A percentile compares a stretch with the other conserved stretches of the same genome.
These are phyloP conservation scores for Arge pagana DNA, from an alignment of 2,888 invertebrate genomes.

Conservation along the genomic window DNA sequence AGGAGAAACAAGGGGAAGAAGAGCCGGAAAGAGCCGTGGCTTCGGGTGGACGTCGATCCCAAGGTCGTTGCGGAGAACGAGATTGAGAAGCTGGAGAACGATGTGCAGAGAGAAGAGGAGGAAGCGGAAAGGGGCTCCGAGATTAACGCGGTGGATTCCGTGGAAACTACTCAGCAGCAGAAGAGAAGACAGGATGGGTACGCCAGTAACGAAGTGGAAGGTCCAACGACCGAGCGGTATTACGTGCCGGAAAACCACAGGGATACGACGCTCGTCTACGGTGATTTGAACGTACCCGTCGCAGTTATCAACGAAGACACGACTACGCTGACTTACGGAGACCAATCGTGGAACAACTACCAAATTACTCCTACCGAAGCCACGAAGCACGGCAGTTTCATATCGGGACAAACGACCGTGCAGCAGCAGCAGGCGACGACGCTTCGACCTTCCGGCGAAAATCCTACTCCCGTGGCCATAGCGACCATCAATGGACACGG, in stretches of 20 bases:
- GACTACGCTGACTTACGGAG: constrained; percentile 36
- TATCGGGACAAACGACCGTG: constrained; percentile 21
- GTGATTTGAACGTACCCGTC: neutral
- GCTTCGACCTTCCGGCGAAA: neutral
- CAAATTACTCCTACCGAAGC: constrained; percentile 24
- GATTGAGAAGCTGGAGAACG: constrained; percentile 40
- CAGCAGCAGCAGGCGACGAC: constrained; percentile 28
- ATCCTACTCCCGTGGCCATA: constrained; percentile 26
- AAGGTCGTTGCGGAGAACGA: constrained; percentile 39
- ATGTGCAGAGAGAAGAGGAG: constrained; percentile 39
- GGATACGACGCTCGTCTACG: constrained; percentile 2
- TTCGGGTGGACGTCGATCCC: constrained; percentile 41
- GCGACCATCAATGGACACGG: constrained; percentile 33
- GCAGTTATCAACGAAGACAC: constrained; percentile 9
- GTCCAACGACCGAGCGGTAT: constrained; percentile 5
- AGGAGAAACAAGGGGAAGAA: constrained; percentile 55
- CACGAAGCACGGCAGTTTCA: constrained; percentile 4
- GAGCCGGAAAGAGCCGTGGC: constrained; percentile 54
- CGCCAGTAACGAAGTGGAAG: constrained; percentile 13
- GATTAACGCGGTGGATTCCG: constrained; percentile 20
- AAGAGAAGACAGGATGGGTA: neutral
- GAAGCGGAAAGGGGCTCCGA: constrained; percentile 37
- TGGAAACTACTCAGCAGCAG: too few relatives aligned
- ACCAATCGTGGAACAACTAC: constrained; percentile 43
- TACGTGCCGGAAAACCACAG: constrained; percentile 3